Percentiles rank a stretch among this genome's conserved stretches.
Conservation (phyloP, 2,888 invertebrate species). For the Sminthurinus aureus region DNA sequence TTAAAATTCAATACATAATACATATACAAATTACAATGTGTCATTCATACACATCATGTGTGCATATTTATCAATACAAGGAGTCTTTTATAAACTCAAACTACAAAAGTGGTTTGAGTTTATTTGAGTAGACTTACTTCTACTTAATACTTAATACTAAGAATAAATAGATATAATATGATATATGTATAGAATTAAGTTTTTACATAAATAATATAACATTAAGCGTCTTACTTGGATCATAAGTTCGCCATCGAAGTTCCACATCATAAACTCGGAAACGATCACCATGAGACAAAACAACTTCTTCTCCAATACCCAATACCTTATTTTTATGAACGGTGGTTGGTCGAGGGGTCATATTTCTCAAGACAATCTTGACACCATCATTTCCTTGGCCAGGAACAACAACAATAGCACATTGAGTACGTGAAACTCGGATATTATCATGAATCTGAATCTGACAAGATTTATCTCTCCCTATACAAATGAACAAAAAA, state of each 20-base stretch:
- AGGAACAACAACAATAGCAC: conserved; percentile 1
- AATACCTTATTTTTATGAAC: conserved; percentile 10
- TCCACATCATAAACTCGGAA: conserved; percentile 29
- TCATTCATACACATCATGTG: too few relatives aligned
- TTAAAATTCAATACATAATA: too few relatives aligned
- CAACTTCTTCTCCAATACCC: not conserved
- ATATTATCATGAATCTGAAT: conserved; percentile 19
- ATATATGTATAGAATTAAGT: too few relatives aligned
- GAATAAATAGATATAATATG: not conserved
- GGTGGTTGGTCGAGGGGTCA: conserved; percentile 17
- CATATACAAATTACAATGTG: too few relatives aligned
- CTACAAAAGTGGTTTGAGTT: too few relatives aligned
- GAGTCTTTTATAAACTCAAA: too few relatives aligned
- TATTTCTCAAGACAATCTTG: conserved; percentile 14
- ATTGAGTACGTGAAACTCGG: conserved; percentile 20
- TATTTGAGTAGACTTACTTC: too few relatives aligned
- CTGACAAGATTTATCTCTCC: conserved; percentile 16
- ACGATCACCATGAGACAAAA: conserved; percentile 23
- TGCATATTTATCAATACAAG: too few relatives aligned
- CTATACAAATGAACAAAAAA: not conserved
- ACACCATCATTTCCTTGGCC: not conserved
- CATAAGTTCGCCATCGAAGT: conserved; percentile 26
- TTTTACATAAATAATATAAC: too few relatives aligned
- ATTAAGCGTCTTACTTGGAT: not conserved
- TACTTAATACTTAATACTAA: not conserved